Percentiles rank a stretch among this genome's conserved stretches.
Evolutionary conservation across 2,888 invertebrate genomes (phyloP).

Genomic region (Melanostoma mellinum): DNA sequence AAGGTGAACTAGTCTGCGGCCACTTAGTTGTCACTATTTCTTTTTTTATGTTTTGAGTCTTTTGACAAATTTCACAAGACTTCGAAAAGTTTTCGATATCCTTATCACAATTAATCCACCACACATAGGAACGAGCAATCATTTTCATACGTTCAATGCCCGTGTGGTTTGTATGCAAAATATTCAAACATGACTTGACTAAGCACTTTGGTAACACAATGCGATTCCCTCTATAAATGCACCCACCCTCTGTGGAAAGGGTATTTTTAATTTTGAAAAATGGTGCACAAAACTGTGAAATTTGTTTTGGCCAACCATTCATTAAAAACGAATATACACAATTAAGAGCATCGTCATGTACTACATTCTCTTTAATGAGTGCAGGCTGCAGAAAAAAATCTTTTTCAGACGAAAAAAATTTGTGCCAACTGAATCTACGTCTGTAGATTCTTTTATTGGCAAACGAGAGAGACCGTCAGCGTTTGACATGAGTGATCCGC

Average conservation of each 20-base stretch:
- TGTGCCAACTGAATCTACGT: conserved; percentile 1
- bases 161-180: not conserved
- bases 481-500: conserved; percentile 8
- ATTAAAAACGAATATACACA: conserved; percentile 17
- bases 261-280: conserved; percentile 17
- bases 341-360: conserved; percentile 11
- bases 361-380: conserved; percentile 18
- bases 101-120: conserved; percentile 36
- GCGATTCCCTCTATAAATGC: not conserved
- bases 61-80: conserved; percentile 30
- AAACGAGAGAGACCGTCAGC: conserved; percentile 5
- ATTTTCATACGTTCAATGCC: conserved; percentile 37
- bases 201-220: conserved; percentile 4
- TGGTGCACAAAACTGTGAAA: not conserved
- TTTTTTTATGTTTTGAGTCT: conserved; percentile 23
- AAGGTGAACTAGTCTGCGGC: conserved; percentile 13
- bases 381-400: conserved; percentile 12
- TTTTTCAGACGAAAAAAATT: conserved; percentile 11
- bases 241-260: not conserved
- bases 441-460: not conserved
- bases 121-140: conserved; percentile 34
- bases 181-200: conserved; percentile 3
- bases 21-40: conserved; percentile 36
- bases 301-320: conserved; percentile 12
- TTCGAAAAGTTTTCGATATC: conserved; percentile 28